Evolutionary conservation across 2,797 vertebrate species (phyloP), one percentile per base, ranked within the genome.

Genomic region (Halcyon badia): DNA sequence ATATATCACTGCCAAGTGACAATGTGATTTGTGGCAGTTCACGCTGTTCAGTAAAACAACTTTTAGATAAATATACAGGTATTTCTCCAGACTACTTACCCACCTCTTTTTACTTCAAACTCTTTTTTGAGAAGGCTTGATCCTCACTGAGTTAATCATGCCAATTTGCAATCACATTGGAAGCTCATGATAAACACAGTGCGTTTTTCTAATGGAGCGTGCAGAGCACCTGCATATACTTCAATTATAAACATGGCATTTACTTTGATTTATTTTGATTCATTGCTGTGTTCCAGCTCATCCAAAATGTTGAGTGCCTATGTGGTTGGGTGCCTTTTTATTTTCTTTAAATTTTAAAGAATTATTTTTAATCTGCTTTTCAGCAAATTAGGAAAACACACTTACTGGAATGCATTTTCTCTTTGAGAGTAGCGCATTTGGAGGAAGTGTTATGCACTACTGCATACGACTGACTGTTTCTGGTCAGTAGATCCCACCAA

Each of bases 31-130:
- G 70, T 2, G 42, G 9, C 24, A 31, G 16, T 13, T 70, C 17
- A 13, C 13, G 42, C 18, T 2, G 1, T 16, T 51, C 0, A 0
- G 35, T 51, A 72, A 33, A 69, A n/a, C 7, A 83, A 26, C 11
- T 73, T 78, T 41, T 11, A 22, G 9, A 19, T 44, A 68, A 77
- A 87, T 14, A 66, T 3, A 6, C 3, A 18, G 25, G 28, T 48
- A 54, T 81, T 71, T 42, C 37, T n/a, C 20, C 70, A 33, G 57
- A 42, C 13, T 65, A 28, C 20, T 33, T 42, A 37, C 15, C 19
- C 25, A 5, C 8, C 26, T 60, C 56, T 57, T 56, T 44, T 51
- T 25, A 58, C 25, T 58, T 28, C 31, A 5, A 76, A 46, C 8
- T 56, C 33, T 22, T 56, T 57, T 64, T 21, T 31, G 22, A 39